These are phyloP conservation scores for Spodoptera exigua DNA, from an alignment of 2,888 invertebrate species.

Conservation along the genomic window DNA sequence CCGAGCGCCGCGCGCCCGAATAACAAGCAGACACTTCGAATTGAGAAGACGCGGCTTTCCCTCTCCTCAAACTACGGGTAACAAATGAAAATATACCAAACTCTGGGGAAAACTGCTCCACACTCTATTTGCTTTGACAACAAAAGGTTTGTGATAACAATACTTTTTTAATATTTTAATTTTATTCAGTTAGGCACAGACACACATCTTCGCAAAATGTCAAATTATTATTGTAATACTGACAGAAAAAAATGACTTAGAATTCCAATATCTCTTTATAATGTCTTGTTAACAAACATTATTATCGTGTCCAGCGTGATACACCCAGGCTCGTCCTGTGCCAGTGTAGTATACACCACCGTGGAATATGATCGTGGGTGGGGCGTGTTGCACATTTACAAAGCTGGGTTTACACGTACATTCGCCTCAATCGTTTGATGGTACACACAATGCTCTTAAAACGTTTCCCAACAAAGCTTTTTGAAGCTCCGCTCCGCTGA, in stretches of 20 bases:
- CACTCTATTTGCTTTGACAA: no score
- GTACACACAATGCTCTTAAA: slow-evolving; percentile 63
- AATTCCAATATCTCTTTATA: no score
- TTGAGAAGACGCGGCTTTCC: slow-evolving; percentile 30
- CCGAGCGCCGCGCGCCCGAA: slow-evolving; percentile 29
- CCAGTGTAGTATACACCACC: slow-evolving; percentile 29
- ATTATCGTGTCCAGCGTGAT: no score
- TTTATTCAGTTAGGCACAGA: no score
- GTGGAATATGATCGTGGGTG: slow-evolving; percentile 37
- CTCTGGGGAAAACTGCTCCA: no score
- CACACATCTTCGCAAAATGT: no score
- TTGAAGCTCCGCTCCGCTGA: slow-evolving; percentile 50
- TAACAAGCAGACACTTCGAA: slow-evolving; percentile 45
- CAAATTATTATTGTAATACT: no score
- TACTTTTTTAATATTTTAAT: no score
- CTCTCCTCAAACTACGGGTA: slow-evolving; percentile 3
- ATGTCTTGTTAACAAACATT: no score
- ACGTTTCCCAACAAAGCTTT: slow-evolving; percentile 63
- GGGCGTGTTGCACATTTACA: slow-evolving; percentile 42
- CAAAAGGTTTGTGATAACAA: no score
- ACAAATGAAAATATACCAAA: slow-evolving; percentile 1
- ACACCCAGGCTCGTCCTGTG: no score
- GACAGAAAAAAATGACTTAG: no score
- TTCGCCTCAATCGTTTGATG: slow-evolving; percentile 50
- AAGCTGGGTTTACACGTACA: slow-evolving; percentile 48